Evolutionary conservation across 2,797 vertebrate genomes (phyloP).

Genomic region (Neoniphon sammara): DNA sequence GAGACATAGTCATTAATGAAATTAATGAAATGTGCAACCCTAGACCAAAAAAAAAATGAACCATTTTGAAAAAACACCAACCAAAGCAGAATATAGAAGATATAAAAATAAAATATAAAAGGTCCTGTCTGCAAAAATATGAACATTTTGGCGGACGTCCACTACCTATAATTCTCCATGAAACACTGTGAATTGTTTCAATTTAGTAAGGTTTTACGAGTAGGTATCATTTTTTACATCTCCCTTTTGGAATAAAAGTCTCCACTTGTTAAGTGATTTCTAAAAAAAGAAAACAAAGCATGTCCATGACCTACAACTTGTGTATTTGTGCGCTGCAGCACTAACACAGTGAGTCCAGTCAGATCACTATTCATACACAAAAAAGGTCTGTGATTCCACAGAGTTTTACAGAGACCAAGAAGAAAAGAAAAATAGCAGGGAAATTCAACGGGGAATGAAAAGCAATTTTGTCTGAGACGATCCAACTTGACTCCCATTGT

Average conservation of each 20-base stretch:
- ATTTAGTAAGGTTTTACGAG: slow-evolving; percentile 45
- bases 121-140: not conserved
- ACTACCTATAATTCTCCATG: slow-evolving; percentile 34
- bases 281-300: slow-evolving; percentile 49
- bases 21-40: too few relatives aligned
- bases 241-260: slow-evolving; percentile 56
- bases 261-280: slow-evolving; percentile 27
- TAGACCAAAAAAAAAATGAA: too few relatives aligned
- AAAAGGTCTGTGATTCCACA: slow-evolving; percentile 42
- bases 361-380: slow-evolving; percentile 48
- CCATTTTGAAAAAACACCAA: not conserved
- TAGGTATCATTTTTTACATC: slow-evolving; percentile 54
- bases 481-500: slow-evolving; percentile 92
- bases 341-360: slow-evolving; percentile 75
- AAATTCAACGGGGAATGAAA: slow-evolving; percentile 92
- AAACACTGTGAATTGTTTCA: slow-evolving; percentile 40
- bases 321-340: slow-evolving; percentile 53
- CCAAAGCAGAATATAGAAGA: not conserved
- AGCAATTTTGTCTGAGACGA: slow-evolving; percentile 90
- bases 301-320: slow-evolving; percentile 35
- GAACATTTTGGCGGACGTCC: slow-evolving; percentile 23
- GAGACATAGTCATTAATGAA: too few relatives aligned
- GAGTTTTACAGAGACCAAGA: slow-evolving; percentile 65
- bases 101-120: not conserved
- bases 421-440: slow-evolving; percentile 78